Evolutionary conservation across 2,113 vertebrate species (phyloP), one percentile per base, ranked within the genome.

Genomic region (Entelurus aequoreus): DNA sequence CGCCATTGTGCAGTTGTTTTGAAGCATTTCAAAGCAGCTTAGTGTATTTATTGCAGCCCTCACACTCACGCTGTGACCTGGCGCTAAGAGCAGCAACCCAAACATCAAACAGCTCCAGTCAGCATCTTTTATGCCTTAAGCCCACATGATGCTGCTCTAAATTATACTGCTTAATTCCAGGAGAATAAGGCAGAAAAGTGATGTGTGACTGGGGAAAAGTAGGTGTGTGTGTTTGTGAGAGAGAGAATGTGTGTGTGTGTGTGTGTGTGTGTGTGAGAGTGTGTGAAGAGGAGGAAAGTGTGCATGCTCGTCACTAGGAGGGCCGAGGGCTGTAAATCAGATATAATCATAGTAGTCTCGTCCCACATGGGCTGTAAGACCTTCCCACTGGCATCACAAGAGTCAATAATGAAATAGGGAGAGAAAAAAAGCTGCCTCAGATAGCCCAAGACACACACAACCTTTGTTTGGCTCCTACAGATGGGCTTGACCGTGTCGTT

Each of bases 61-160:
- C 49, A 52, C 63, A 78, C 75, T 74, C 76, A 66, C 70, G 74
- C 63, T 58, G 40, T 77, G 76, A 79, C 74, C 79, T 69, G 56
- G 70, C 44, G 21, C 50, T 70, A 68, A 65, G 65, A 80, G 28
- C 49, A 60, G 61, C 57, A 65, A 58, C 64, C 65, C 48, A 78
- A 76, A 83, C 77, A 81, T 79, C 79, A 78, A 74, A 79, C 64
- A 38, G 54, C 54, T 64, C 52, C 66, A 76, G 75, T 80, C 80
- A 79, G 80, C 79, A 70, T 35, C 4, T 49, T 81, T 75, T 48
- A 69, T 3, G 8, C 62, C 49, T 46, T 57, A 21, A 74, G 75
- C 72, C 62, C 66, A 40, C 44, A 75, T 80, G 77, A 69, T 70
- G 58, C 67, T 4, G 4, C 49, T 73, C 61, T 75, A 46, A 68